These are phyloP conservation scores for Nematostella vectensis DNA, from an alignment of 92 coral and sea anemone genomes.

Conservation along the genomic window DNA sequence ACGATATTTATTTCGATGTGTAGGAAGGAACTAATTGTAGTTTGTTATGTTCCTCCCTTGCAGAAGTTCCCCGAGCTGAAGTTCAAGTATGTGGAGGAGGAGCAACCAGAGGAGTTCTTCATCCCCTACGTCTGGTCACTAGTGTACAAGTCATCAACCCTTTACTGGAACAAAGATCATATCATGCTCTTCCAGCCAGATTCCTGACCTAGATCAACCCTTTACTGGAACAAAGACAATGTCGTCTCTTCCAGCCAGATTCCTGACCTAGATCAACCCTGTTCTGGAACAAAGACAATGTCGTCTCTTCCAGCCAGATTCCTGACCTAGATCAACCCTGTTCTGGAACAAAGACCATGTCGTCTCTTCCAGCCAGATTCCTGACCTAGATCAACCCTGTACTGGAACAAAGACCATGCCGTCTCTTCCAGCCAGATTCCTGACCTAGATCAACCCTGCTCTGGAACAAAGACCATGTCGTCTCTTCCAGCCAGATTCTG, in stretches of 20 bases:
- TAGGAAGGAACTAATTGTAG: too few species aligned
- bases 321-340: constrained; percentile 47
- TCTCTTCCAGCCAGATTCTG: too few species aligned
- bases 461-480: too few species aligned
- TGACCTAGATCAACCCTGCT: too few species aligned
- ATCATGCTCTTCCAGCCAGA: constrained; percentile 92
- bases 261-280: constrained; percentile 48
- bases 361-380: constrained; percentile 84
- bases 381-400: too few species aligned
- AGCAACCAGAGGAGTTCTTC: constrained; percentile 96
- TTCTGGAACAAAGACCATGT: constrained; percentile 95
- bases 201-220: constrained; percentile 38
- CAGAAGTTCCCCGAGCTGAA: constrained; percentile 96
- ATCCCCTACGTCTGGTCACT: constrained; percentile 98
- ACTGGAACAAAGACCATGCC: too few species aligned
- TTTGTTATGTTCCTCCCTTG: not conserved
- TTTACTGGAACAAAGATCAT: constrained; percentile 94
- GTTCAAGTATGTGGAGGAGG: constrained; percentile 97
- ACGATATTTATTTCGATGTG: too few species aligned
- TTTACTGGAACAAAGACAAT: constrained; percentile 93
- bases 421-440: too few species aligned
- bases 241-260: constrained; percentile 90
- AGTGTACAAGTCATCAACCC: constrained; percentile 82
- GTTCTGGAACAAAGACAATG: constrained; percentile 92
- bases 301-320: constrained; percentile 87